Base-by-base conservation (phyloP, 2,888 invertebrate genomes). In the Epicampocera succincta region DNA sequence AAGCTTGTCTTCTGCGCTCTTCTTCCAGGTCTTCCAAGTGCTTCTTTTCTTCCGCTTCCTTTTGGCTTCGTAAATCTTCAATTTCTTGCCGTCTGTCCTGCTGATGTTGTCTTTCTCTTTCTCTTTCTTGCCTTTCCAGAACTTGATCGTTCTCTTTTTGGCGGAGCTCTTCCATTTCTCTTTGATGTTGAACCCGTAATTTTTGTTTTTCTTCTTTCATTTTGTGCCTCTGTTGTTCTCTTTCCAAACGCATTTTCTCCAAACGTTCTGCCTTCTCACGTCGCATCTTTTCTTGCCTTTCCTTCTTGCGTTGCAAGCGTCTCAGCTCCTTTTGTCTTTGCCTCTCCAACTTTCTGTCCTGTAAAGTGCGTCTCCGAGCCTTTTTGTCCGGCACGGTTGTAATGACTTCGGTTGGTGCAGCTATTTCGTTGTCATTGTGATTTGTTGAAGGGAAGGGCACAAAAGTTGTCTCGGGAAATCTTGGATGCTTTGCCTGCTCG, bases 311-410 rank as follows among this genome's bases (percentile, higher is more conserved):
- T 69, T 85, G 84, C 69, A 87, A 85, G 2, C 88, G 86, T 44
- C 85, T 86, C 8, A 85, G 78, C 68, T 89, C 89, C 80, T 86
- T 87, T 68, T 87, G 85, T 3, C 89, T 85, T 60, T 89, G 87
- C 3, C 87, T 85, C 65, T 87, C 85, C 79, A 89, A 48, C 44
- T 87, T 86, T 50, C 87, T 87, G 79, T 89, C 89, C 33, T 87
- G 85, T 33, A 84, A 84, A 1, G 88, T 89, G 63, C 87, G 85
- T 46, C 63, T 69, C 11, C 74, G 76, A 2, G 72, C 33, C 12
- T 75, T 78, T 29, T 48, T 69, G 5, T 58, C 77, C 11, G 80
- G 72, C 56, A 81, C 38, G 3, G 77, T 25, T 3, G 82, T 78
- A 13, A 40, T 29, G 9, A 38, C 33, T 19, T 58, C 78, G 79